Percentiles rank a stretch among this genome's conserved stretches.
Conservation (phyloP, 2,113 vertebrate genomes). For the Malurus elegans region DNA sequence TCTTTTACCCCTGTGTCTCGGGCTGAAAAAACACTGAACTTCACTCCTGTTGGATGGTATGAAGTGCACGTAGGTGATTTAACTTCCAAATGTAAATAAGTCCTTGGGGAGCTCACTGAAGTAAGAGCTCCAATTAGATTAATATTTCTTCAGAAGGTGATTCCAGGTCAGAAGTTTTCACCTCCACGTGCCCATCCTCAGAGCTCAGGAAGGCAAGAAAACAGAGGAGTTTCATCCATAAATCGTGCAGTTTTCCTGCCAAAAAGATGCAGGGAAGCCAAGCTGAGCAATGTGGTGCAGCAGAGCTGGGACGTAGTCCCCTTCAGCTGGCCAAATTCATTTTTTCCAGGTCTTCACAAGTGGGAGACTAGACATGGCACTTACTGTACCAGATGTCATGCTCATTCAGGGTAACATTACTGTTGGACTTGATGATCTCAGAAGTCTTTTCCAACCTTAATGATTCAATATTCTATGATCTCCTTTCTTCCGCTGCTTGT, state of each 20-base stretch:
- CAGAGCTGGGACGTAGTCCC: not conserved
- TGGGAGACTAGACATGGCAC: not conserved
- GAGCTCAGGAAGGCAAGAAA: not conserved
- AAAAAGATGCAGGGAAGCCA: not conserved
- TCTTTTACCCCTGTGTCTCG: not conserved
- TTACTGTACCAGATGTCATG: not conserved
- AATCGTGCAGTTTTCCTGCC: not conserved
- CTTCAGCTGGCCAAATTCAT: not conserved
- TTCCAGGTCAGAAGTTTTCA: not conserved
- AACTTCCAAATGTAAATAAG: not conserved
- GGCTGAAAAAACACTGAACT: not conserved
- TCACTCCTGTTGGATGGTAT: not conserved
- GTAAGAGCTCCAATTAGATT: not conserved
- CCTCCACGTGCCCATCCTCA: not conserved
- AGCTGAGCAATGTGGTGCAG: not conserved
- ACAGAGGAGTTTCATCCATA: not conserved
- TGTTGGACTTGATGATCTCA: not conserved
- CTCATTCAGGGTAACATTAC: not conserved
- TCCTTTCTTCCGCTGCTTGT: not conserved
- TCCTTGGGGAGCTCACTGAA: not conserved
- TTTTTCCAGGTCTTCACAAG: not conserved
- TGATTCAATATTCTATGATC: not conserved
- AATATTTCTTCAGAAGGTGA: not conserved
- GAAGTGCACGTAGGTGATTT: not conserved
- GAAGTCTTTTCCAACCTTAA: not conserved